These are phyloP conservation scores for Sisor rabdophorus DNA, from an alignment of 2,113 vertebrate genomes.

Conservation along the genomic window DNA sequence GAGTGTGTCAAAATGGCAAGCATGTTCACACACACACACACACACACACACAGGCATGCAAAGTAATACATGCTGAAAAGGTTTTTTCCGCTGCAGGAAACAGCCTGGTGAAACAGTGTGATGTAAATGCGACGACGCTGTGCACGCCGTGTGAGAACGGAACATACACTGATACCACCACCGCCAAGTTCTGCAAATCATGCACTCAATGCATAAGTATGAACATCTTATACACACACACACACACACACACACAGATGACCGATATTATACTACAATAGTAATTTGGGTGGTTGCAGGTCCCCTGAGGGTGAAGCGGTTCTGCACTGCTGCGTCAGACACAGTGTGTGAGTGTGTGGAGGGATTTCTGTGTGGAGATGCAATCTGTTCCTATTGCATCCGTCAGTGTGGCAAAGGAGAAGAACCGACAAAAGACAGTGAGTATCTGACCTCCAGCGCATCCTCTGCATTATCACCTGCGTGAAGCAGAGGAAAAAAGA, in stretches of 20 bases:
- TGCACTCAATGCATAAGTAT: conserved; percentile 31
- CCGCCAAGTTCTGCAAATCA: neutral
- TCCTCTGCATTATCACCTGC: neutral
- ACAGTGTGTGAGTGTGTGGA: conserved; percentile 41
- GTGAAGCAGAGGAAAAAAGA: neutral
- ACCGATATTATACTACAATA: neutral
- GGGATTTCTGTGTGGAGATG: conserved; percentile 57
- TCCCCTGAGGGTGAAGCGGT: conserved; percentile 2
- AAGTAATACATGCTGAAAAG: too few species aligned
- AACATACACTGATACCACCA: neutral
- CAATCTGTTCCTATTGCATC: conserved; percentile 50
- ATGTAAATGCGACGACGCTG: neutral
- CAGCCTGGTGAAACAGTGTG: neutral
- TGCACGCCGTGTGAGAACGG: conserved; percentile 26
- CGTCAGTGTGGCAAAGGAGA: conserved; percentile 55
- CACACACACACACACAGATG: neutral
- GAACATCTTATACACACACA: neutral
- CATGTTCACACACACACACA: neutral
- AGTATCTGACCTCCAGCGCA: conserved; percentile 28
- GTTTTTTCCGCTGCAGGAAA: conserved; percentile 36
- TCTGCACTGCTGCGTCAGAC: conserved; percentile 6
- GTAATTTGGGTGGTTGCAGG: neutral
- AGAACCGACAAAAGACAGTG: conserved; percentile 55
- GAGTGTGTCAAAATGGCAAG: neutral
- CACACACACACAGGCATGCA: too few species aligned